Percentiles rank a stretch among this genome's conserved stretches.
Evolutionary conservation across 2,113 vertebrate species (phyloP).

Genomic region (Phocoena phocoena): DNA sequence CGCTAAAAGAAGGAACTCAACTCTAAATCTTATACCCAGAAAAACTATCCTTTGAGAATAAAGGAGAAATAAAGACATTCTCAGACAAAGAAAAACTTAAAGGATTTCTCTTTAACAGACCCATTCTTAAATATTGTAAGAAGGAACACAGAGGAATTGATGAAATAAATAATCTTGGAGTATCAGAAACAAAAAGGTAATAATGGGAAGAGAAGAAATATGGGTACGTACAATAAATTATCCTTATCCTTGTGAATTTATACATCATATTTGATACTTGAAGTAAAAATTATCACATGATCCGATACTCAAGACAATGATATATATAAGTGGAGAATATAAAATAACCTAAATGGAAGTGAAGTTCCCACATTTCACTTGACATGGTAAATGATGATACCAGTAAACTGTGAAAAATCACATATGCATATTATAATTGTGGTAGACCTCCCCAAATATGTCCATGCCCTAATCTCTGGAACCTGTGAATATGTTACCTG

Average conservation of each 20-base stretch:
- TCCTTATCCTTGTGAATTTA: neutral
- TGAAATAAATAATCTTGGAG: neutral
- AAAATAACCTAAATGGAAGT: neutral
- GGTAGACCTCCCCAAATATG: neutral
- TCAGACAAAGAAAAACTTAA: neutral
- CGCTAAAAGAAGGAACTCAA: neutral
- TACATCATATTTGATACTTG: neutral
- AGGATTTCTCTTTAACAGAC: neutral
- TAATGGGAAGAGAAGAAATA: neutral
- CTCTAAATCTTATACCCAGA: neutral
- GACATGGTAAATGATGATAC: neutral
- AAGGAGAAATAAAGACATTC: neutral
- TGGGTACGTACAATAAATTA: neutral
- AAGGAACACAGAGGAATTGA: neutral
- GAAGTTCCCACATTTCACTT: neutral
- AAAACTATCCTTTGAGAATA: neutral
- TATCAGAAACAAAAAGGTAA: neutral
- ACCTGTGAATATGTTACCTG: neutral
- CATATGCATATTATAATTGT: neutral
- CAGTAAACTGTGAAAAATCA: neutral
- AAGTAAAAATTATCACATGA: neutral
- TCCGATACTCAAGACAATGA: neutral
- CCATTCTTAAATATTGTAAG: neutral
- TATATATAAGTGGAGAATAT: neutral
- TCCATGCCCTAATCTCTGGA: neutral